Evolutionary conservation across 2,797 vertebrate genomes (phyloP), one percentile per base, ranked within the genome.

Genomic region (Enteromius treurensis): DNA sequence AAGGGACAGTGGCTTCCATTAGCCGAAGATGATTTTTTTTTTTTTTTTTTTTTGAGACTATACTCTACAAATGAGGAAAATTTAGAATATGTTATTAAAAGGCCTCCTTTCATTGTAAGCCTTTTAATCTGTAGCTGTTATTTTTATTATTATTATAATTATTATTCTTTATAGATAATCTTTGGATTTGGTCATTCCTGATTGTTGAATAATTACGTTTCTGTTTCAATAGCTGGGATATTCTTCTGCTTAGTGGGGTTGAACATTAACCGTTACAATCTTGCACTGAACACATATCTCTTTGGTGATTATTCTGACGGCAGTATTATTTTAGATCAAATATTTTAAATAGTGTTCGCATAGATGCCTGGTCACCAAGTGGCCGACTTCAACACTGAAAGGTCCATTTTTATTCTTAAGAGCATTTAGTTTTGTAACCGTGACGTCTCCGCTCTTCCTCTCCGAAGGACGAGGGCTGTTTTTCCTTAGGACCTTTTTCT

Each of bases 281-380:
- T 91, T 86, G 89, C 90, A 90, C 89, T 89, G 89, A 91, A 87
- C 82, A 70, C 86, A 78, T 90, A 88, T 90, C 88, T 80, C 81
- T 47, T 88, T 74, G 73, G 62, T 85, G 87, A 90, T 87, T 40
- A 85, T 88, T 91, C 80, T 89, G 86, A 88, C 80, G 85, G 84
- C 92, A 93, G 92, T 95, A 92, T 95, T 94, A 92, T 92, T 78
- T 89, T 88, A 86, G 81, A 88, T 91, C 90, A 93, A 87, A 26
- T 86, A 83, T 85, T 70, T 79, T 51, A 62, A 26, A 26, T 26
- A 85, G 82, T 88, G 77, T 89, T 88, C 74, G 62, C 82, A 77
- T 84, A 85, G 89, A 91, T 87, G 82, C 84, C 81, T 47, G 85
- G 90, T 87, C 70, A 76, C 85, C 74, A 80, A 76, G 84, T 89